Percentiles rank a stretch among this genome's conserved stretches.
phyloP scores from a whole-genome alignment of 2,888 invertebrate genomes.

The Zeuzera pyrina region DNA sequence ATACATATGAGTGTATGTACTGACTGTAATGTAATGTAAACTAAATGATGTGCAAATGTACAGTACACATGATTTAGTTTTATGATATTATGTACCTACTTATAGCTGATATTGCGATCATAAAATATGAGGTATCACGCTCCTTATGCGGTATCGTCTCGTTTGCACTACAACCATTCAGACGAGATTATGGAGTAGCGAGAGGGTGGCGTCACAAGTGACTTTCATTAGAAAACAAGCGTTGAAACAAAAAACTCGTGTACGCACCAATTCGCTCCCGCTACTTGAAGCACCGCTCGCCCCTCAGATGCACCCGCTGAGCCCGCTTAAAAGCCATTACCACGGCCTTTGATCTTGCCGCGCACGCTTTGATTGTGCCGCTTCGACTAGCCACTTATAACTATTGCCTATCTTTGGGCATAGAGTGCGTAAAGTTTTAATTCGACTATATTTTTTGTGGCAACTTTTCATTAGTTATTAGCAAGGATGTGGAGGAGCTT shows the following conservation, averaged over 20 bases:
- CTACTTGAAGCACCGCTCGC: conserved; percentile 34
- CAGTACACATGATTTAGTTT: no score
- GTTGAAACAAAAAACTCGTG: conserved; percentile 36
- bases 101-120: no score
- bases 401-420: conserved; percentile 29
- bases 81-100: no score
- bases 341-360: conserved; percentile 56
- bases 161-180: no score
- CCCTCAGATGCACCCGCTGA: conserved; percentile 19
- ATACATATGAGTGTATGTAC: no score
- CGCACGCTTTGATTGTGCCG: conserved; percentile 52
- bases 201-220: conserved; percentile 23
- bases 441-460: no score
- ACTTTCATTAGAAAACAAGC: conserved; percentile 49
- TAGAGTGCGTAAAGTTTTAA: conserved; percentile 1
- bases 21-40: no score
- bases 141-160: no score
- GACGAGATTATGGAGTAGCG: background rate
- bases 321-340: conserved; percentile 61
- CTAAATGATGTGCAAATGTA: no score
- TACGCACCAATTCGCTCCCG: conserved; percentile 35
- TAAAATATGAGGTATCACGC: no score
- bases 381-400: conserved; percentile 57
- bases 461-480: conserved; percentile 1
- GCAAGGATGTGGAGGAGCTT: no score